Evolutionary conservation across 2,888 invertebrate genomes (phyloP).

Genomic region (Drosophila anomalata): DNA sequence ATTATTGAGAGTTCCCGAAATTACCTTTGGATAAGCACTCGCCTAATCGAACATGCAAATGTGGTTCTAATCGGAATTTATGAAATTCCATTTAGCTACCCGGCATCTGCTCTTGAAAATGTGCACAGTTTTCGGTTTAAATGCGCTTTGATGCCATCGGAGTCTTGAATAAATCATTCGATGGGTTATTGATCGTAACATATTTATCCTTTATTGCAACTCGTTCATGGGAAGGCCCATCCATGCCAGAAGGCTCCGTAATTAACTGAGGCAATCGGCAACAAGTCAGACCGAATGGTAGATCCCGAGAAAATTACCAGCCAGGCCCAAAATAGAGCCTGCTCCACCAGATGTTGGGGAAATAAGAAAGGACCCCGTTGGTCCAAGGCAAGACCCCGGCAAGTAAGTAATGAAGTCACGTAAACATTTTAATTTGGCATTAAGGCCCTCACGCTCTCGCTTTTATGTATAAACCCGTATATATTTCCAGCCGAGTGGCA

Average conservation of each 20-base stretch:
- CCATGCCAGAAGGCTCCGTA: conserved; percentile 25
- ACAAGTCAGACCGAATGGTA: conserved; percentile 42
- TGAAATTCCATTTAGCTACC: conserved; percentile 20
- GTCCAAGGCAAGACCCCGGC: conserved; percentile 11
- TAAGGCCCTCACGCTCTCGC: conserved; percentile 52
- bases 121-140: conserved; percentile 1
- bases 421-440: conserved; percentile 74
- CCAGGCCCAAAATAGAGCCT: conserved; percentile 10
- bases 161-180: not conserved
- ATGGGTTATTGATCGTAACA: conserved; percentile 14
- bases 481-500: conserved; percentile 14
- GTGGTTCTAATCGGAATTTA: conserved; percentile 22
- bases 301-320: conserved; percentile 30
- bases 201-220: conserved; percentile 50
- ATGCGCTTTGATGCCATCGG: not conserved
- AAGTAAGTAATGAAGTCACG: conserved; percentile 74
- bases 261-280: conserved; percentile 34
- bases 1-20: conserved; percentile 18
- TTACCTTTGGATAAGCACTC: not conserved
- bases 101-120: conserved; percentile 5
- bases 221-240: conserved; percentile 28
- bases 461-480: conserved; percentile 2
- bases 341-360: conserved; percentile 7
- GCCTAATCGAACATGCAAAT: conserved; percentile 23
- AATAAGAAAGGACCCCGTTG: conserved; percentile 3